phyloP scores from a whole-genome alignment of 2,888 invertebrate genomes.

The Ophion obscuratus region DNA sequence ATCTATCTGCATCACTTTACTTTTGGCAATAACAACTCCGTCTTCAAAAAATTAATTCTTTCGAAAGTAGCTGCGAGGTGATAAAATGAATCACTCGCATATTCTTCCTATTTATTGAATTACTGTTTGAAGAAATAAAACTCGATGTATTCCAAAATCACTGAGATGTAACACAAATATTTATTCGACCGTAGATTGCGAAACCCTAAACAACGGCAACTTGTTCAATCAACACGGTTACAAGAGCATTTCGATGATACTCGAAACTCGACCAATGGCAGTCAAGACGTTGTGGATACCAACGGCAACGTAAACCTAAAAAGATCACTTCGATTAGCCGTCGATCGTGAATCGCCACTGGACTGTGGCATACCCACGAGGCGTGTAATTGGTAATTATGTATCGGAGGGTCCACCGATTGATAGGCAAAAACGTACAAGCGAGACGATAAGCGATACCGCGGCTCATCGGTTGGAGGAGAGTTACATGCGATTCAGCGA shows the following conservation, averaged over 20 bases:
- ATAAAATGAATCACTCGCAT: no score
- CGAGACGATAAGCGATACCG: constrained; percentile 32
- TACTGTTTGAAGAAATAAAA: neutral
- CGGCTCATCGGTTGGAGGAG: constrained; percentile 21
- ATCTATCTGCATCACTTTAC: no score
- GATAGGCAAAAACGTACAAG: constrained; percentile 18
- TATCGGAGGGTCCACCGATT: constrained; percentile 39
- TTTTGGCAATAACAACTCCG: no score
- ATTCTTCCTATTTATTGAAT: neutral
- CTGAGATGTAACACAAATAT: neutral
- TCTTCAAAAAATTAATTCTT: no score
- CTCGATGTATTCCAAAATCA: neutral
- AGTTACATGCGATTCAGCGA: constrained; percentile 44
- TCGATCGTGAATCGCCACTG: constrained; percentile 19
- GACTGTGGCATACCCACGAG: constrained; percentile 42
- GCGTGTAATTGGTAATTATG: constrained; percentile 61
- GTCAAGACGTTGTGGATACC: neutral
- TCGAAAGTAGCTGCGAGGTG: no score
- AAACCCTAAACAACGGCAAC: constrained; percentile 25
- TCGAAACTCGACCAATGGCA: constrained; percentile 29
- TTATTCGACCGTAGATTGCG: constrained; percentile 40
- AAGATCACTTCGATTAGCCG: neutral
- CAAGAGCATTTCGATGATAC: constrained; percentile 40
- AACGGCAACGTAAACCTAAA: constrained; percentile 39
- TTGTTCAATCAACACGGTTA: constrained; percentile 40